Evolutionary conservation across 2,113 vertebrate genomes (phyloP), one percentile per base, ranked within the genome.

Genomic region (Corvus cornix): DNA sequence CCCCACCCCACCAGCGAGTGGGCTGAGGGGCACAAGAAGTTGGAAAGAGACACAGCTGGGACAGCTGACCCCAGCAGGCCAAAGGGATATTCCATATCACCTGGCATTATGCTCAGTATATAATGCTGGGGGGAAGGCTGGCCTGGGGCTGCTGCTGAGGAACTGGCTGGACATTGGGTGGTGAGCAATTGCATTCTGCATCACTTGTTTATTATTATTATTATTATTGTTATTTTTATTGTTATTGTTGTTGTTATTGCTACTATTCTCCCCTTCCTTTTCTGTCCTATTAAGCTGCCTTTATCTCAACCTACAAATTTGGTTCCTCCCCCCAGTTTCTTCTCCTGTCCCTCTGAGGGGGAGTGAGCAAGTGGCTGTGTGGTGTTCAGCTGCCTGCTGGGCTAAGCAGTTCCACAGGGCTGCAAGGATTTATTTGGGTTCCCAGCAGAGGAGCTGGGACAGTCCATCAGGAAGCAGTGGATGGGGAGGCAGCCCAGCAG

Each of bases 1-100:
- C 28, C 23, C 19, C 37, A 44, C 9, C 23, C 37, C 30, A 53
- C 17, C 52, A 60, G 12, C 0, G 0, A 23, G 52, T 26, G 60
- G 28, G 12, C 21, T 27, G n/a, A 5, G 22, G n/a, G 46, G 12
- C 52, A 60, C 17, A 53, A 14, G 52, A 27, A 46, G 51, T 24
- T 66, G 37, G 22, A 26, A 39, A 33, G 24, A 22, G 26, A 23
- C 66, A 46, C 39, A 53, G 33, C 58, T 37, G 26, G 59, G 46
- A 21, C 59, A 79, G 66, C 58, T 52, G 81, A 52, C 15, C 26
- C 33, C 73, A 43, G 31, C 20, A 44, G 24, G 20, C 44, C 46
- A 48, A 19, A 53, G 48, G 46, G 30, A 35, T 48, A 17, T 55
- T 35, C 82, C 67, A 12, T 23, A 31, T 41, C 30, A 2, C 43